A percentile compares a stretch with the other conserved stretches of the same genome.
phyloP scores from a whole-genome alignment of 2,113 vertebrate species.

The Dinomys branickii region DNA sequence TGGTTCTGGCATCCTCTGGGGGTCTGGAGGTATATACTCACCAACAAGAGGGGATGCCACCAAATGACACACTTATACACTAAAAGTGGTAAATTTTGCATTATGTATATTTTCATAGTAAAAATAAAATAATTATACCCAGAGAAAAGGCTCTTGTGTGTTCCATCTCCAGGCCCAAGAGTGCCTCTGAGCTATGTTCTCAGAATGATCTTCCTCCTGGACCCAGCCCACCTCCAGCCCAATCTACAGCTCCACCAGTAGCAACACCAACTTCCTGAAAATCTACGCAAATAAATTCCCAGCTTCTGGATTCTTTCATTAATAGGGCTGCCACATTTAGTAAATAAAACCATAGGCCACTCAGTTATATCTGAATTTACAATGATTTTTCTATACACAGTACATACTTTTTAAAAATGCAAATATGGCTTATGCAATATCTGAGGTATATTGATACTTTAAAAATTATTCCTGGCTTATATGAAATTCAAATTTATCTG shows the following conservation, averaged over 20 bases:
- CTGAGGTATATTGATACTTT: not conserved
- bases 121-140: not conserved
- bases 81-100: not conserved
- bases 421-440: not conserved
- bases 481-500: not conserved
- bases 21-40: not conserved
- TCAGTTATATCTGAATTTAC: slow-evolving; percentile 2
- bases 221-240: rapidly evolving
- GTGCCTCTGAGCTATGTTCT: not conserved
- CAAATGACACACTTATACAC: not conserved
- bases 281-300: not conserved
- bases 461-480: not conserved
- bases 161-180: not conserved
- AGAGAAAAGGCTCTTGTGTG: not conserved
- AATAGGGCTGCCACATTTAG: not conserved
- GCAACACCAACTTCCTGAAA: not conserved
- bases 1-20: not conserved
- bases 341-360: not conserved
- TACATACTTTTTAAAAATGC: slow-evolving; percentile 6
- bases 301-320: not conserved
- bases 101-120: not conserved
- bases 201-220: not conserved
- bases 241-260: not conserved
- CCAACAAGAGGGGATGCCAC: not conserved
- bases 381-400: not conserved